Evolutionary conservation across 2,888 invertebrate species (phyloP), one percentile per base, ranked within the genome.

Genomic region (Hemaris fuciformis): DNA sequence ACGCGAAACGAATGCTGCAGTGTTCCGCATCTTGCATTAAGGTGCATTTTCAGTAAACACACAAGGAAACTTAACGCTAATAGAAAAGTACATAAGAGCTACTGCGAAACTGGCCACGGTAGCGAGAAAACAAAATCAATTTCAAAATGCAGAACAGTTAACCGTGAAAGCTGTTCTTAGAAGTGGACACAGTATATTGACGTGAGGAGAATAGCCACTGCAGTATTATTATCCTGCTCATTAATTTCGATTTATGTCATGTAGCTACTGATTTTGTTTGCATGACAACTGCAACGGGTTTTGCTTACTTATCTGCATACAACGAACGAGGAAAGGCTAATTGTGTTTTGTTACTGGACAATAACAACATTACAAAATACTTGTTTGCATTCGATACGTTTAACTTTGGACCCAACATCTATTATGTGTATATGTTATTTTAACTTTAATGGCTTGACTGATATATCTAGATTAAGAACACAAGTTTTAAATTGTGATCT

Each of bases 141-240:
- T 81, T 80, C 78, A 79, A 79, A 84, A 84, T 84, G 83, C 77
- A 80, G 78, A 84, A 84, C 84, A 78, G 77, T 80, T 77, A 79
- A 75, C 76, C 80, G 87, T 84, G 88, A 90, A 91, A 89, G 89
- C 83, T 76, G 76, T 89, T 87, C 90, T 76, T 68, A 82, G 88
- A 86, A 87, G 74, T 81, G 75, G 75, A 70, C 78, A 75, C 72
- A 77, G 76, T 72, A 69, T 61, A 66, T 66, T 74, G 69, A 79
- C 84, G 81, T 81, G 85, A 75, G 69, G 64, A 64, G 87, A 84
- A 85, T 87, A 77, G 72, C 68, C 75, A 82, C 78, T 77, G 76
- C 76, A 73, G 69, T 70, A 74, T 76, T 79, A 76, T 78, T 76
- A 74, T 80, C 75, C 70, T 73, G 65, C 66, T 74, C 77, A 75